Conservation (phyloP, 2,113 vertebrate species). For the Triplophysa siluroides region DNA sequence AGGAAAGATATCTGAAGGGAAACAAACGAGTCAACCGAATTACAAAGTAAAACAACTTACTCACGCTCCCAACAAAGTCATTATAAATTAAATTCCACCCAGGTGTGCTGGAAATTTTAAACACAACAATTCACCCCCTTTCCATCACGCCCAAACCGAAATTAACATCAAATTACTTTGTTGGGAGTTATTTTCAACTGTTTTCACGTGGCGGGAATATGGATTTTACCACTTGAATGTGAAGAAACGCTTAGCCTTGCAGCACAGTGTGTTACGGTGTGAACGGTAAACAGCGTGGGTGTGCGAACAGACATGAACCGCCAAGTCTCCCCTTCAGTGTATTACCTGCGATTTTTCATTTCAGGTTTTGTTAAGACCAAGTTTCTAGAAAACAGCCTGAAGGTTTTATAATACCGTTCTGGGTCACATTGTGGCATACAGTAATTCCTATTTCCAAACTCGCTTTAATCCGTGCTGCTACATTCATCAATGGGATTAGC, state of each 20-base stretch:
- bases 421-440: constrained; percentile 43
- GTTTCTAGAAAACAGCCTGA: constrained; percentile 52
- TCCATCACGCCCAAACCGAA: too few relatives aligned
- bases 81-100: too few relatives aligned
- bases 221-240: not conserved
- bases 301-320: not conserved
- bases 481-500: constrained; percentile 56
- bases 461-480: constrained; percentile 46
- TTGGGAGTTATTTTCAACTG: not conserved
- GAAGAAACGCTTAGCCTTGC: not conserved
- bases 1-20: too few relatives aligned
- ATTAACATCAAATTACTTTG: too few relatives aligned
- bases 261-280: not conserved
- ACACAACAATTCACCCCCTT: too few relatives aligned
- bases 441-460: constrained; percentile 44
- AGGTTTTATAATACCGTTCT: constrained; percentile 51
- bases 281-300: not conserved
- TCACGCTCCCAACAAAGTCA: too few relatives aligned
- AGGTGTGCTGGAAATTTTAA: too few relatives aligned
- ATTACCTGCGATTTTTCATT: constrained; percentile 21
- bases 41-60: too few relatives aligned
- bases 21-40: too few relatives aligned
- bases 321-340: not conserved
- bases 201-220: not conserved
- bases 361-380: constrained; percentile 16